A percentile compares a stretch with the other conserved stretches of the same genome.
phyloP scores from a whole-genome alignment of 1,140 invertebrate genomes.

The Tetragnatha versicolor region DNA sequence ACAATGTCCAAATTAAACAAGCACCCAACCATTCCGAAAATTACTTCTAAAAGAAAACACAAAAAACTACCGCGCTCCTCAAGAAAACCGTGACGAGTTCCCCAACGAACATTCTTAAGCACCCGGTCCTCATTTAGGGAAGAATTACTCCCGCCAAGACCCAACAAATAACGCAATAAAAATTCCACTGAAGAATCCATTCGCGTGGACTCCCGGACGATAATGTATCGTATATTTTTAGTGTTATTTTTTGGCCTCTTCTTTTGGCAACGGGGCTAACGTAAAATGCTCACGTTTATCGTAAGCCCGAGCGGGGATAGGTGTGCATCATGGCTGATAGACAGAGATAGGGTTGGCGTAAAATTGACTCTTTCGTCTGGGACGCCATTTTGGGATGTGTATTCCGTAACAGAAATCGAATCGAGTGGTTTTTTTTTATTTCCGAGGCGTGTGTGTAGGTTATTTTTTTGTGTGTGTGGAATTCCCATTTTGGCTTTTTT shows the following conservation, averaged over 20 bases:
- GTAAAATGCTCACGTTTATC: slow-evolving; percentile 25
- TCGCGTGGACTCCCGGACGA: neutral
- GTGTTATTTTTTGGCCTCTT: neutral
- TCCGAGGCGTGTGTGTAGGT: too few relatives aligned
- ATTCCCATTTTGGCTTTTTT: neutral
- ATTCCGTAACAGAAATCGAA: slow-evolving; percentile 31
- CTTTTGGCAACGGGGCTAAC: too few relatives aligned
- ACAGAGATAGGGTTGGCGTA: slow-evolving; percentile 4
- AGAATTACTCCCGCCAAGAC: too few relatives aligned
- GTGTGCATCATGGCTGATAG: slow-evolving; percentile 1
- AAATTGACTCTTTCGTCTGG: slow-evolving; percentile 20
- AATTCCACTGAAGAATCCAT: neutral
- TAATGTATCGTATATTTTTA: slow-evolving; percentile 5
- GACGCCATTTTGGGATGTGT: slow-evolving; percentile 22
- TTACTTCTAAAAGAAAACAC: too few relatives aligned
- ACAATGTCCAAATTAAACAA: too few relatives aligned
- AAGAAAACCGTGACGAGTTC: too few relatives aligned
- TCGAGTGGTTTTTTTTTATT: neutral
- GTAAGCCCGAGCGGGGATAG: neutral
- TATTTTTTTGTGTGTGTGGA: slow-evolving; percentile 1
- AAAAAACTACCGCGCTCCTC: too few relatives aligned
- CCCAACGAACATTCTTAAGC: too few relatives aligned
- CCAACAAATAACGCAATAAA: too few relatives aligned
- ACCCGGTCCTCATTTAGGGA: too few relatives aligned
- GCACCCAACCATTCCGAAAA: too few relatives aligned